Conservation (phyloP, 2,797 vertebrate species). For the Cirrhinus mrigala region DNA sequence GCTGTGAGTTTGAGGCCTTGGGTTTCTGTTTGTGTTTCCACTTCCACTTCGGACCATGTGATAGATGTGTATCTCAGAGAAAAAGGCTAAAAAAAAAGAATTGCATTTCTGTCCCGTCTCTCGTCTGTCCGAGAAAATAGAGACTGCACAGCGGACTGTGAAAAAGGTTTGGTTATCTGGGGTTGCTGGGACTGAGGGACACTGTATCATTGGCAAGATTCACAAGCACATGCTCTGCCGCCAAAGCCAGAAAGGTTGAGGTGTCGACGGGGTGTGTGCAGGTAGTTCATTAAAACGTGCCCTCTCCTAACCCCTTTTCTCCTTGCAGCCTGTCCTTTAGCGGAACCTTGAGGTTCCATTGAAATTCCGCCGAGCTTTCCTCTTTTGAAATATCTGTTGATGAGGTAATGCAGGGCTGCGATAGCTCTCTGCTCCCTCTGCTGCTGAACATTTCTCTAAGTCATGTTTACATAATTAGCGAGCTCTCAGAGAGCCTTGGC, state of each 20-base stretch:
- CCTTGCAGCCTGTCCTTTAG: constrained; percentile 73
- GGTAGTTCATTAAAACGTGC: constrained; percentile 71
- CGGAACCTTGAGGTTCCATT: constrained; percentile 80
- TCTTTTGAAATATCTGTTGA: constrained; percentile 82
- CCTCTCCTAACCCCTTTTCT: constrained; percentile 43
- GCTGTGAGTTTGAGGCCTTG: constrained; percentile 62
- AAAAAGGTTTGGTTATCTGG: constrained; percentile 41
- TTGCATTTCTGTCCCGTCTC: constrained; percentile 31
- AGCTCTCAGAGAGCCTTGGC: constrained; percentile 74
- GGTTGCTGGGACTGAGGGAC: constrained; percentile 10
- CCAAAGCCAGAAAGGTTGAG: constrained; percentile 71
- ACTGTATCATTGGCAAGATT: constrained; percentile 63
- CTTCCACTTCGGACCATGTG: constrained; percentile 38
- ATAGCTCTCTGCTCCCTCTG: constrained; percentile 72
- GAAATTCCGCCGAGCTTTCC: constrained; percentile 74
- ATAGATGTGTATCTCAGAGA: constrained; percentile 41
- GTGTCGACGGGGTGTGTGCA: constrained; percentile 69
- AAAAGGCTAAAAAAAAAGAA: constrained; percentile 41
- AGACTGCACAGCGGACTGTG: background rate
- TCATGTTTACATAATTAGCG: constrained; percentile 83
- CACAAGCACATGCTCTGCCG: constrained; percentile 61
- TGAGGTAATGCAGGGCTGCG: constrained; percentile 77
- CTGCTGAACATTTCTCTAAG: constrained; percentile 81
- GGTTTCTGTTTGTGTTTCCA: constrained; percentile 41
- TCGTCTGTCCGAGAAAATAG: background rate